Base-by-base conservation (phyloP, 2,113 vertebrate species). In the Dermatemys mawii region DNA sequence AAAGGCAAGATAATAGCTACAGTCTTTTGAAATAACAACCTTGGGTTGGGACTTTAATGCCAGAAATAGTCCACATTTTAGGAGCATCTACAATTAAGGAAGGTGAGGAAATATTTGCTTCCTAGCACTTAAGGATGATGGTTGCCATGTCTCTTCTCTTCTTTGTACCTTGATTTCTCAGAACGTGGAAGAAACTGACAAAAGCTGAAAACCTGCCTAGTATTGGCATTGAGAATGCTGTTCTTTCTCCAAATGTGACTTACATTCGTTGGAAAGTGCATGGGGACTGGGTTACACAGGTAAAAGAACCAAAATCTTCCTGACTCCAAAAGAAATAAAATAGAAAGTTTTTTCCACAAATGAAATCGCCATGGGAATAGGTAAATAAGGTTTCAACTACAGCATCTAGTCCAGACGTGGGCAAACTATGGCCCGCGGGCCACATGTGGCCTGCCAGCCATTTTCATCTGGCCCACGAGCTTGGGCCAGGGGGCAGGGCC, bases 181-280 rank as follows among this genome's bases (percentile, higher is more conserved):
- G 98, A 97, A 96, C 92, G 55, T 99, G 99, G 98, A 98, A 98
- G 94, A 98, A 98, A 75, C 95, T 98, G 41, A 96, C 98, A 3
- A 97, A 97, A 96, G 92, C 94, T 35, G 98, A 98, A 81, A 97
- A 97, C 51, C 89, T 98, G 60, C 98, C 98, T 53, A 98, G 82
- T 73, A 94, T 98, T 79, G 54, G 93, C 24, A 92, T 99, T 32
- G 96, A 98, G 49, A 96, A 92, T 16, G 97, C 94, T 12, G 50
- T 91, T 79, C 81, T 96, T 26, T 98, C 96, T 95, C 95, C 97
- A 32, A 87, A 98, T 27, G 95, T 98, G 73, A 98, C 93, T 44
- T 98, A 95, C 11, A 93, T 98, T 88, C 94, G 89, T 81, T 98
- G 98, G 98, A 98, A 99, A 93, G 96, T 98, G 53, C 97, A 98